A percentile compares a stretch with the other conserved stretches of the same genome.
Conservation (phyloP, 1,140 invertebrate species). For the Spodoptera frugiperda region DNA sequence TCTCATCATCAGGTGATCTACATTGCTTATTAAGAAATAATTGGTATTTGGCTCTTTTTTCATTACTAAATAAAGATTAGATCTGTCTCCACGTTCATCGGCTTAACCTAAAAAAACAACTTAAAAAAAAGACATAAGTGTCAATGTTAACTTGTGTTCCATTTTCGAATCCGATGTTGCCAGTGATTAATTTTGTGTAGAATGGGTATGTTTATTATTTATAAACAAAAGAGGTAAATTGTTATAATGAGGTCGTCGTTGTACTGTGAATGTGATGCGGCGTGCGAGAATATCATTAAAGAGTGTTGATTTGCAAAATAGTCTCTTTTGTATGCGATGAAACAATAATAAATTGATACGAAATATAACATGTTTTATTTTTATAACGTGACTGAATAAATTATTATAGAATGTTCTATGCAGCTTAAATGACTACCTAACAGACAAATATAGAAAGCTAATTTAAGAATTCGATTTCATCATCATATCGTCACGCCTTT, state of each 20-base stretch:
- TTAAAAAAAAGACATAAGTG: too few species aligned
- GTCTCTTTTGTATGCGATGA: constrained; percentile 70
- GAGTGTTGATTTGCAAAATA: constrained; percentile 63
- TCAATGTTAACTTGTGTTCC: too few species aligned
- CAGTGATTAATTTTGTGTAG: constrained; percentile 18
- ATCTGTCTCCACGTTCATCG: too few species aligned
- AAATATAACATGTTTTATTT: constrained; percentile 4
- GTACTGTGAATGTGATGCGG: constrained; percentile 55
- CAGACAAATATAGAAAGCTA: too few species aligned
- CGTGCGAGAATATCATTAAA: constrained; percentile 13
- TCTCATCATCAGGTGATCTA: too few species aligned
- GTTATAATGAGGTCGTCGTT: constrained; percentile 12
- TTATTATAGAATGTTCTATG: neutral
- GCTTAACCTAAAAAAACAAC: too few species aligned
- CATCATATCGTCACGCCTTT: too few species aligned
- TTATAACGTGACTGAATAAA: neutral
- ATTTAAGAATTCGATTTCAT: too few species aligned
- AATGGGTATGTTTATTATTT: constrained; percentile 17
- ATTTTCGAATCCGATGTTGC: neutral
- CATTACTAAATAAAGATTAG: too few species aligned
- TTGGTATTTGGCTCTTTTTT: too few species aligned
- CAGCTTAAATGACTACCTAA: too few species aligned
- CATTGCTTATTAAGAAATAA: too few species aligned
- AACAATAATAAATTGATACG: constrained; percentile 61
- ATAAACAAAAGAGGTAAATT: constrained; percentile 1